phyloP scores from a whole-genome alignment of 2,888 invertebrate species.

The Aleiodes alternator region DNA sequence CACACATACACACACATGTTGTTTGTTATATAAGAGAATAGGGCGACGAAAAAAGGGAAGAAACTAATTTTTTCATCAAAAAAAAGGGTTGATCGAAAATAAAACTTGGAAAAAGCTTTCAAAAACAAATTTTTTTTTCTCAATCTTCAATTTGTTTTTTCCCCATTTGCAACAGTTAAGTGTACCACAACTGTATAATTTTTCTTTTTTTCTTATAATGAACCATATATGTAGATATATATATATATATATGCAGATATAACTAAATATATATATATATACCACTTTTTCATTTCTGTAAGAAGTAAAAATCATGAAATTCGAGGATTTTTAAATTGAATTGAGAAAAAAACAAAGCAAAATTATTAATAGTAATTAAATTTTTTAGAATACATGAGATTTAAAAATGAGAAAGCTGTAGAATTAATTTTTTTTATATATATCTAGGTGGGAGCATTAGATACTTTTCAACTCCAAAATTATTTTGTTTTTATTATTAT shows the following conservation, averaged over 20 bases:
- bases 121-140: conserved; percentile 64
- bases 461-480: background rate
- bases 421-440: background rate
- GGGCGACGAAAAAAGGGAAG: conserved; percentile 60
- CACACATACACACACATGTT: conserved; percentile 65
- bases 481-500: background rate
- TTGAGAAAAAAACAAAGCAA: no score
- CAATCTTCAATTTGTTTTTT: conserved; percentile 37
- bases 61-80: conserved; percentile 62
- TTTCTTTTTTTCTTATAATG: no score
- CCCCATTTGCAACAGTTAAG: conserved; percentile 12
- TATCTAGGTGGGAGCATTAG: conserved; percentile 4
- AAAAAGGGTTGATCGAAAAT: conserved; percentile 69
- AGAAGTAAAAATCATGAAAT: no score
- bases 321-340: no score
- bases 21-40: conserved; percentile 71
- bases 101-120: conserved; percentile 71
- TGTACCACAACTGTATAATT: background rate
- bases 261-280: no score
- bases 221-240: background rate
- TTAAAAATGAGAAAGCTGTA: no score
- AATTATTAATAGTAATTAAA: no score
- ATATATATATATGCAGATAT: background rate
- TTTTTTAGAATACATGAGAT: no score
- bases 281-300: no score